Conservation (phyloP, 2,888 invertebrate genomes). For the Erpobdella octoculata region DNA sequence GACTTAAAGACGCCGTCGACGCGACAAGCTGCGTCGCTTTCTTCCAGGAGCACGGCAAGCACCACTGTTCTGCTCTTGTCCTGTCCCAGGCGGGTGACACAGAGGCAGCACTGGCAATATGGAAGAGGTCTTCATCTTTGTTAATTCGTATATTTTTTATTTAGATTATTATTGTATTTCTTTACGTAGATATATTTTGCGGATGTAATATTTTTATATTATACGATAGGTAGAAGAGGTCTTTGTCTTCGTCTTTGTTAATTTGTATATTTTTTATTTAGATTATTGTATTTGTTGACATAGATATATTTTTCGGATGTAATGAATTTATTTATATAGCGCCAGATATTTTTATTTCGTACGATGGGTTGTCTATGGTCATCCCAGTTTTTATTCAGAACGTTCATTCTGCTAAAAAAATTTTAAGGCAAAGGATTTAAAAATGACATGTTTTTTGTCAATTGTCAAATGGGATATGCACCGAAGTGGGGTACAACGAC, state of each 20-base stretch:
- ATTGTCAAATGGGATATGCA: too few relatives aligned
- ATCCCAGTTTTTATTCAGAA: too few relatives aligned
- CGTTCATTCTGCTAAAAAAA: too few relatives aligned
- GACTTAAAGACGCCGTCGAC: slow-evolving; percentile 41
- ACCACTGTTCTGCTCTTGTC: slow-evolving; percentile 53
- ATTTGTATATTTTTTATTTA: not conserved
- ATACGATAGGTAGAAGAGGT: slow-evolving; percentile 55
- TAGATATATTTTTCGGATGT: too few relatives aligned
- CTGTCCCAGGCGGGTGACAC: slow-evolving; percentile 50
- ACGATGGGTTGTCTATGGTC: too few relatives aligned
- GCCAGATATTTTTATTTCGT: too few relatives aligned
- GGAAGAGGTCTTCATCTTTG: slow-evolving; percentile 48
- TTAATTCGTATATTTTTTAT: not conserved
- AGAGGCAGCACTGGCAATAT: slow-evolving; percentile 52
- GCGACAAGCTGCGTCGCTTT: slow-evolving; percentile 52
- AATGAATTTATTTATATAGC: too few relatives aligned
- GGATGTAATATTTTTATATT: too few relatives aligned
- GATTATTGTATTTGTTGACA: not conserved
- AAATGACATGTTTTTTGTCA: too few relatives aligned
- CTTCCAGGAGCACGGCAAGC: slow-evolving; percentile 48
- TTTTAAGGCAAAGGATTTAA: too few relatives aligned
- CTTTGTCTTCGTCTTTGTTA: not conserved
- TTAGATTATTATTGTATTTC: not conserved
- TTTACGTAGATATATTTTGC: not conserved
- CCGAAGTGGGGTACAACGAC: not conserved